A percentile compares a stretch with the other conserved stretches of the same genome.
These are phyloP conservation scores for Macrosoma leucophasiata DNA, from an alignment of 2,888 invertebrate species.

Conservation along the genomic window DNA sequence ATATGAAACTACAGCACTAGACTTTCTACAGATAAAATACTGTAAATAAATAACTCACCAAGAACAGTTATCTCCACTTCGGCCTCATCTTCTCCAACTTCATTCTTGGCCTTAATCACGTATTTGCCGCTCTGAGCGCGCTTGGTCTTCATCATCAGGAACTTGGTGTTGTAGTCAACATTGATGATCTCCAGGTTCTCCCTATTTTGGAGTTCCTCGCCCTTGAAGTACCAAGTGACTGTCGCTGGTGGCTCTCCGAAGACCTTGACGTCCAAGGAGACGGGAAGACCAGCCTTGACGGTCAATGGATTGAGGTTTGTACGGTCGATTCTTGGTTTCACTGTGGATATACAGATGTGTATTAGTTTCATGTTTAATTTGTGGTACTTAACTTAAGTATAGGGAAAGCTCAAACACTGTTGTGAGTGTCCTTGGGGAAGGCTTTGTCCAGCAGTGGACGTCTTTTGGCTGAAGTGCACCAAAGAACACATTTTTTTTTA, in stretches of 20 bases:
- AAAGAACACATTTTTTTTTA: too few species aligned
- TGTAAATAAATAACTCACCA: constrained; percentile 43
- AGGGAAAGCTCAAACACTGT: too few species aligned
- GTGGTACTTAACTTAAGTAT: too few species aligned
- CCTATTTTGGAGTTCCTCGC: constrained; percentile 75
- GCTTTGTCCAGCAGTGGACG: too few species aligned
- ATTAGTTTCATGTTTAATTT: too few species aligned
- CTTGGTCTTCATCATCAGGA: constrained; percentile 88
- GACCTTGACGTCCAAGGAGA: constrained; percentile 90
- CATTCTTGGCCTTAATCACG: constrained; percentile 91
- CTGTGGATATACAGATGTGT: constrained; percentile 74
- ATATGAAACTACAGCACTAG: background rate
- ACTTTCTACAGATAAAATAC: background rate
- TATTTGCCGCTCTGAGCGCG: constrained; percentile 91
- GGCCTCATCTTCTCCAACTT: constrained; percentile 94
- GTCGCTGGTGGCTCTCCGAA: constrained; percentile 96
- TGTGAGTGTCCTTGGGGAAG: too few species aligned
- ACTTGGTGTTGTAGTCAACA: constrained; percentile 93
- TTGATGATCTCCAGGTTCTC: constrained; percentile 84
- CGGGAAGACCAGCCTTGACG: constrained; percentile 91
- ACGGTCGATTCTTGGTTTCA: constrained; percentile 95
- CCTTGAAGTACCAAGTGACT: constrained; percentile 92
- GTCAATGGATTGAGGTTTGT: constrained; percentile 89
- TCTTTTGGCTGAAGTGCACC: too few species aligned
- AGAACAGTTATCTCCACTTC: constrained; percentile 93